Percentiles rank a stretch among this genome's conserved stretches.
Conservation (phyloP, 2,797 vertebrate species). For the Phyllotis vaccarum region DNA sequence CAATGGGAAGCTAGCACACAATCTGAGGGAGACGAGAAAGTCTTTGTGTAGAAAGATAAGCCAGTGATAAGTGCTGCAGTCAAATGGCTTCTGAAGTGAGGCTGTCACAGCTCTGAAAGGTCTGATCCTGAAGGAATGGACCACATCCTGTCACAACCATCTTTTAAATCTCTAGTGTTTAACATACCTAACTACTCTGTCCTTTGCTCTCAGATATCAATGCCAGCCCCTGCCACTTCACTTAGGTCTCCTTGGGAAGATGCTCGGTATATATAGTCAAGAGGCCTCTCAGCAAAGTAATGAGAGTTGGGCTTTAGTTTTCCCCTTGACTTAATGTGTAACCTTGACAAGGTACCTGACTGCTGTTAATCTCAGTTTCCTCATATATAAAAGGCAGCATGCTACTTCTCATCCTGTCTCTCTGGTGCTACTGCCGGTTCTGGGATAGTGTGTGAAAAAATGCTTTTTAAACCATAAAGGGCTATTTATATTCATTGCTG, state of each 20-base stretch:
- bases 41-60: not conserved
- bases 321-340: not conserved
- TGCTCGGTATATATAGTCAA: not conserved
- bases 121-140: not conserved
- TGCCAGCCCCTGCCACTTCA: not conserved
- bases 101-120: not conserved
- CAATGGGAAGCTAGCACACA: not conserved
- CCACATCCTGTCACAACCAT: not conserved
- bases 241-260: not conserved
- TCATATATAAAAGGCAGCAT: not conserved
- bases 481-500: slow-evolving; percentile 50
- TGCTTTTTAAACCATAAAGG: slow-evolving; percentile 57
- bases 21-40: not conserved
- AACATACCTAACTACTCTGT: not conserved
- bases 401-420: not conserved
- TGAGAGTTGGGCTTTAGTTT: not conserved
- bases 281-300: not conserved
- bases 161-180: not conserved
- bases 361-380: not conserved
- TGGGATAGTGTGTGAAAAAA: slow-evolving; percentile 26
- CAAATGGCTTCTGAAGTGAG: not conserved
- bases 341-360: not conserved
- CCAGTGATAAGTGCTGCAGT: not conserved
- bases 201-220: not conserved
- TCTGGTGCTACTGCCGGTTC: slow-evolving; percentile 33